Conservation (phyloP, 2,113 vertebrate species). For the Macrotus californicus region DNA sequence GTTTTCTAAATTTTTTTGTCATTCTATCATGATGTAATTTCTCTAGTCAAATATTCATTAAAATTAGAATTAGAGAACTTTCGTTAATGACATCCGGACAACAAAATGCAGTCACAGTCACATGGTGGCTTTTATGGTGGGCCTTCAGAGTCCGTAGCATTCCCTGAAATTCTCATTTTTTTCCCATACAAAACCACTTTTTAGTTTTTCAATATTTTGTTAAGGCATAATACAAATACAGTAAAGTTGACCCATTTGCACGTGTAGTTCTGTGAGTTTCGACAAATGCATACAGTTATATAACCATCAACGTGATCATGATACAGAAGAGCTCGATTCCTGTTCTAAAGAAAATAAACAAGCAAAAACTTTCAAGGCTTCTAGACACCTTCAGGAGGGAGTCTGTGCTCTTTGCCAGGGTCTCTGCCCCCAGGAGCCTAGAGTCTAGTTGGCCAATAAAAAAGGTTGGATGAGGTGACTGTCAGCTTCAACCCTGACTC, state of each 20-base stretch:
- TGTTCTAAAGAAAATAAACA: not conserved
- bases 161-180: not conserved
- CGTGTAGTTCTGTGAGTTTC: not conserved
- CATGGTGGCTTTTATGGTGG: not conserved
- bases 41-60: conserved; percentile 17
- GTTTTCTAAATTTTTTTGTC: not conserved
- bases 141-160: not conserved
- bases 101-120: not conserved
- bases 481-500: not conserved
- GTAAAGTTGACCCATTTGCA: not conserved
- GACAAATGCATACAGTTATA: not conserved
- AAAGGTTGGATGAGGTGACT: not conserved
- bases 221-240: not conserved
- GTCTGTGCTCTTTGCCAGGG: not conserved
- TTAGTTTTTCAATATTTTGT: not conserved
- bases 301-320: not conserved
- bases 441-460: not conserved
- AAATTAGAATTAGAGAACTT: not conserved
- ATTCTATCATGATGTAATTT: not conserved
- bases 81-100: not conserved
- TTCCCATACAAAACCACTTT: not conserved
- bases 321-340: not conserved
- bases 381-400: not conserved
- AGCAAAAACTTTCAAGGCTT: not conserved
- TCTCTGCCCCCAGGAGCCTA: not conserved